These are phyloP conservation scores for Heterodera filipjevi DNA, from an alignment of 2,888 invertebrate genomes.

Conservation along the genomic window DNA sequence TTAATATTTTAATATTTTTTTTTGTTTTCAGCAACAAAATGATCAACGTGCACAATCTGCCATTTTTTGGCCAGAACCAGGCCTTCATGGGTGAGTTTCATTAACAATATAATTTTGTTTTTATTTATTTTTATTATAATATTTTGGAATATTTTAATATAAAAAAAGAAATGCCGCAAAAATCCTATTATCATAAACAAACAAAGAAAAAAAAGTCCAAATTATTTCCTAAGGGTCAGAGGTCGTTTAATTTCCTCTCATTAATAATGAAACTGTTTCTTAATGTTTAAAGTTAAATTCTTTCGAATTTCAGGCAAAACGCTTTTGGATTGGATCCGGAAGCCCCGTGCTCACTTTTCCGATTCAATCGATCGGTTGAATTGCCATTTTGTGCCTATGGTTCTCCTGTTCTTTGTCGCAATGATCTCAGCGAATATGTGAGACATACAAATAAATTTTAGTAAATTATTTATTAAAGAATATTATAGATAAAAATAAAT, in stretches of 20 bases:
- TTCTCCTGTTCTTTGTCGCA: conserved; percentile 26
- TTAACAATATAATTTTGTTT: too few species aligned
- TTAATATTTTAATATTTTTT: not conserved
- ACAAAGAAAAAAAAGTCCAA: too few species aligned
- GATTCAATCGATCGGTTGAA: conserved; percentile 27
- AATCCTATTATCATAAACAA: too few species aligned
- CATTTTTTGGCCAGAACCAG: conserved; percentile 30
- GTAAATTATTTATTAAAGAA: not conserved
- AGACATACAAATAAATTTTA: not conserved
- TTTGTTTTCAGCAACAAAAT: conserved; percentile 21
- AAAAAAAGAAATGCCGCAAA: too few species aligned
- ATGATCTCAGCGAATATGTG: conserved; percentile 32
- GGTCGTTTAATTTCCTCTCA: too few species aligned
- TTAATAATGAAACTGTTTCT: too few species aligned
- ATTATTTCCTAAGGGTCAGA: too few species aligned
- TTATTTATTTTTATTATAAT: too few species aligned
- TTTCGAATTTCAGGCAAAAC: conserved; percentile 23
- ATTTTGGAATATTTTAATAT: too few species aligned
- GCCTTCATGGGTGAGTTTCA: conserved; percentile 23
- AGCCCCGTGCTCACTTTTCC: conserved; percentile 16
- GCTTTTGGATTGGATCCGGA: conserved; percentile 23
- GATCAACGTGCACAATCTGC: conserved; percentile 24
- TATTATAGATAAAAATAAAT: too few species aligned
- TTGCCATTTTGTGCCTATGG: conserved; percentile 23
- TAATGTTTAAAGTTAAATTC: too few species aligned